phyloP scores from a whole-genome alignment of 2,113 vertebrate genomes.

The Cavia aperea region DNA sequence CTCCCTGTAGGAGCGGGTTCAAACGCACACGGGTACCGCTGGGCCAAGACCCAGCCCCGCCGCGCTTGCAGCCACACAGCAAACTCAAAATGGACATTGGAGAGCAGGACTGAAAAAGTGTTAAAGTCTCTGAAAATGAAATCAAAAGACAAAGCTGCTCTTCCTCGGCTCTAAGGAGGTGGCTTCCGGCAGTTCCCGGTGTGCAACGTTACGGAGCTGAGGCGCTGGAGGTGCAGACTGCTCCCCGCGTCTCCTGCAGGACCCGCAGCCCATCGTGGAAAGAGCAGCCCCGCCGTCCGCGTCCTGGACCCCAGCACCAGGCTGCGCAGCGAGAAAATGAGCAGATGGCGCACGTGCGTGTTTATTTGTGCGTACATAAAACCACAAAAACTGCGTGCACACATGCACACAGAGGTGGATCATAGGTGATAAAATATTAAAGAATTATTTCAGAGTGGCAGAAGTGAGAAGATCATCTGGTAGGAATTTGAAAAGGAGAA shows the following conservation, averaged over 20 bases:
- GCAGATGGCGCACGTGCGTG: too few species aligned
- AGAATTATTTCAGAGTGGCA: not conserved
- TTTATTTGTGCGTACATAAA: too few species aligned
- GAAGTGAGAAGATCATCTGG: not conserved
- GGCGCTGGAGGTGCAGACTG: too few species aligned
- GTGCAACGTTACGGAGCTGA: too few species aligned
- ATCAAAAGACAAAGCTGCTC: not conserved
- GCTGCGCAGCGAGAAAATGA: too few species aligned
- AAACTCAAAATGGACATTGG: not conserved
- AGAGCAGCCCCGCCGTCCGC: too few species aligned
- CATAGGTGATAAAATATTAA: not conserved
- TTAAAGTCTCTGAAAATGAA: not conserved
- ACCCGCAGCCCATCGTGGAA: too few species aligned
- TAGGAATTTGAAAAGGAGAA: not conserved
- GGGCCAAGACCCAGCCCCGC: not conserved
- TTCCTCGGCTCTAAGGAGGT: too few species aligned
- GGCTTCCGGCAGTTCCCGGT: too few species aligned
- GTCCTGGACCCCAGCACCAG: too few species aligned
- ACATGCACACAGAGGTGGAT: not conserved
- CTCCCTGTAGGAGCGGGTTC: not conserved
- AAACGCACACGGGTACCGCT: not conserved
- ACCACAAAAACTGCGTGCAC: too few species aligned
- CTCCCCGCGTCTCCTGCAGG: too few species aligned
- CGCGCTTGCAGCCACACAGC: not conserved
- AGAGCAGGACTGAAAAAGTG: not conserved